Conservation (phyloP, 2,888 invertebrate genomes). For the Dicyrtoma fusca region DNA sequence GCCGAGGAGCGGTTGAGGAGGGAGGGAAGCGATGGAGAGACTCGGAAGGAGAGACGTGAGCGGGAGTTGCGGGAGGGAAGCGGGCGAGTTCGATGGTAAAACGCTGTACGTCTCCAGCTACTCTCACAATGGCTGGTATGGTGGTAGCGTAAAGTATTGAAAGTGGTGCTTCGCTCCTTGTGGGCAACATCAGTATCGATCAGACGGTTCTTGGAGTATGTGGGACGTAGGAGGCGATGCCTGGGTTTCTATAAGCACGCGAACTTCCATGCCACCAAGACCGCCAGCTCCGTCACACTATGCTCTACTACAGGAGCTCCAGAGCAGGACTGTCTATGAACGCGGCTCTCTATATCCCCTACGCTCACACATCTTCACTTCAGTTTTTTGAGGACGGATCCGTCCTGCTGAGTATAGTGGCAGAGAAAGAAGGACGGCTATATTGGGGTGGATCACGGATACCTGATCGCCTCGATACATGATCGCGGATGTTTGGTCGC, state of each 20-base stretch:
- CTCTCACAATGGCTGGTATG: constrained; percentile 32
- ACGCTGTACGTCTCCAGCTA: constrained; percentile 24
- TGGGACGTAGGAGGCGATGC: constrained; percentile 32
- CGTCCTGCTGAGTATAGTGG: too few relatives aligned
- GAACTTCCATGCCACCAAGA: too few relatives aligned
- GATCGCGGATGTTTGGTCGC: too few relatives aligned
- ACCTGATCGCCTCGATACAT: too few relatives aligned
- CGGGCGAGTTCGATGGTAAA: constrained; percentile 27
- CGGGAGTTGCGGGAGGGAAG: constrained; percentile 26
- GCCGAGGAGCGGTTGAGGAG: constrained; percentile 24
- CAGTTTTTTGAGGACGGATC: too few relatives aligned
- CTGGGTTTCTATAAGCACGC: constrained; percentile 29
- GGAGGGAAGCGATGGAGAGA: constrained; percentile 7
- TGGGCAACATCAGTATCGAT: constrained; percentile 54
- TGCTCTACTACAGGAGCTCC: too few relatives aligned
- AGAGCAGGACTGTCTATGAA: too few relatives aligned
- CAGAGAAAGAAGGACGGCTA: too few relatives aligned
- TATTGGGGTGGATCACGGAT: too few relatives aligned
- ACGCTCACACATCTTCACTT: too few relatives aligned
- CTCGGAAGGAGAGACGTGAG: constrained; percentile 31
- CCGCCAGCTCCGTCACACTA: too few relatives aligned
- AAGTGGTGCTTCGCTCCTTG: constrained; percentile 45
- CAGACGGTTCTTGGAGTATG: constrained; percentile 35
- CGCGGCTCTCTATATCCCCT: too few relatives aligned
- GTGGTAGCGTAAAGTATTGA: constrained; percentile 25